A percentile compares a stretch with the other conserved stretches of the same genome.
Evolutionary conservation across 2,113 vertebrate species (phyloP).

Genomic region (Takifugu flavidus): DNA sequence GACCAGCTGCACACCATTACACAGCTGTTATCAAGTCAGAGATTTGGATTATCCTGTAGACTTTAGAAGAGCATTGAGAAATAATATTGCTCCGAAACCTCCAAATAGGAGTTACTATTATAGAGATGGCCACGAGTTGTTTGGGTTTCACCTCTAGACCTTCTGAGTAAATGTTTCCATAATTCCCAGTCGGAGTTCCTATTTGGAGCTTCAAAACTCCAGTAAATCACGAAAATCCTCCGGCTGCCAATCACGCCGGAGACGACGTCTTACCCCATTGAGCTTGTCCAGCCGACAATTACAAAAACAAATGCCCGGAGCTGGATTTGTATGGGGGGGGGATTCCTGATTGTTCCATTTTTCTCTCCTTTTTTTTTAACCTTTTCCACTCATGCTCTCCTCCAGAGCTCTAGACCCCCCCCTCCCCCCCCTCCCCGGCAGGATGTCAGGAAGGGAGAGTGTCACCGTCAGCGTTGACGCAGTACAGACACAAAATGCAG

Average conservation of each 20-base stretch:
- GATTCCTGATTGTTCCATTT: slow-evolving; percentile 17
- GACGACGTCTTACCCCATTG: not conserved
- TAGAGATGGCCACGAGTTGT: not conserved
- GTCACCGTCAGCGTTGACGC: slow-evolving; percentile 34
- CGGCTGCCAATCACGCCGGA: not conserved
- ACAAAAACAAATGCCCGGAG: slow-evolving; percentile 25
- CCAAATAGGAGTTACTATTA: too few relatives aligned
- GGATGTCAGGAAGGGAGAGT: slow-evolving; percentile 2
- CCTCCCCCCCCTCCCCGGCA: slow-evolving; percentile 9
- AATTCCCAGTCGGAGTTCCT: slow-evolving; percentile 6
- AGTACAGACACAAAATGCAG: slow-evolving; percentile 37
- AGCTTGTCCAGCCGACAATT: slow-evolving; percentile 35
- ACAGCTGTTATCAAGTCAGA: slow-evolving; percentile 29
- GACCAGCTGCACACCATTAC: slow-evolving; percentile 46
- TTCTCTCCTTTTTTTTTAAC: slow-evolving; percentile 8
- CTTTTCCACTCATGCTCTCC: slow-evolving; percentile 20
- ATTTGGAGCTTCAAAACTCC: not conserved
- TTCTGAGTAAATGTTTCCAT: not conserved
- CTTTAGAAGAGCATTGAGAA: slow-evolving; percentile 10
- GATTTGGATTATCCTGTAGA: slow-evolving; percentile 7
- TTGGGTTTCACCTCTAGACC: not conserved
- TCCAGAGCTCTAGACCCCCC: slow-evolving; percentile 40
- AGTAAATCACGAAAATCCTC: not conserved
- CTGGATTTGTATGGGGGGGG: slow-evolving; percentile 6
- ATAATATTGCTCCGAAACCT: not conserved